Conservation (phyloP, 2,797 vertebrate species). For the Argya squamiceps region DNA sequence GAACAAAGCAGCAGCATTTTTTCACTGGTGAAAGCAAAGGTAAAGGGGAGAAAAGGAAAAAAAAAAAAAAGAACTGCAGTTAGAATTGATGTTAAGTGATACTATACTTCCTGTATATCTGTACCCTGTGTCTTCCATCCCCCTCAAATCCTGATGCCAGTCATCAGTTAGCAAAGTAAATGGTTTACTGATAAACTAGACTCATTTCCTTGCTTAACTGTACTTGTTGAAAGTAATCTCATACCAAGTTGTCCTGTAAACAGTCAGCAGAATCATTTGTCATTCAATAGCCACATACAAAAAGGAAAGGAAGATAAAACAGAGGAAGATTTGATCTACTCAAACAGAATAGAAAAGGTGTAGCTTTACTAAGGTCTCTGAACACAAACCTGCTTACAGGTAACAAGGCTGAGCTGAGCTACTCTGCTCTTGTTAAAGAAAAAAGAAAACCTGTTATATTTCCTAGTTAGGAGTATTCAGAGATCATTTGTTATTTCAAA, state of each 20-base stretch:
- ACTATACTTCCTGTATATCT: not conserved
- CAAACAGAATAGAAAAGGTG: not conserved
- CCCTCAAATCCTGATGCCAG: not conserved
- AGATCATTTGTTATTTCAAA: not conserved
- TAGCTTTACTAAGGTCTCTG: not conserved
- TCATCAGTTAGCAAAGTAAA: not conserved
- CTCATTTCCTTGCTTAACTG: not conserved
- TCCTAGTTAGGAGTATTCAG: not conserved
- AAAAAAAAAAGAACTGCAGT: not conserved
- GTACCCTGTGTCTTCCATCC: not conserved
- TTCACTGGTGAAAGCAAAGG: not conserved
- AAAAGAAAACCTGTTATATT: not conserved
- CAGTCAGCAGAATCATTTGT: not conserved
- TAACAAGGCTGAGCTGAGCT: not conserved
- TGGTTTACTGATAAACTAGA: not conserved
- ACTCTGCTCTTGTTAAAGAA: not conserved
- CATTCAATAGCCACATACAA: not conserved
- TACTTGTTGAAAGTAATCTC: not conserved
- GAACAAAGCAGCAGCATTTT: not conserved
- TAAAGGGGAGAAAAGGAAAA: not conserved
- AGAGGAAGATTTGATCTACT: not conserved
- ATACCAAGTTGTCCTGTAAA: not conserved
- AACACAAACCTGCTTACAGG: not conserved
- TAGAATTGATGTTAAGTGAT: not conserved
- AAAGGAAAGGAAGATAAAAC: not conserved